Conservation (phyloP, 2,888 invertebrate species). For the Matsumyia berberina region DNA sequence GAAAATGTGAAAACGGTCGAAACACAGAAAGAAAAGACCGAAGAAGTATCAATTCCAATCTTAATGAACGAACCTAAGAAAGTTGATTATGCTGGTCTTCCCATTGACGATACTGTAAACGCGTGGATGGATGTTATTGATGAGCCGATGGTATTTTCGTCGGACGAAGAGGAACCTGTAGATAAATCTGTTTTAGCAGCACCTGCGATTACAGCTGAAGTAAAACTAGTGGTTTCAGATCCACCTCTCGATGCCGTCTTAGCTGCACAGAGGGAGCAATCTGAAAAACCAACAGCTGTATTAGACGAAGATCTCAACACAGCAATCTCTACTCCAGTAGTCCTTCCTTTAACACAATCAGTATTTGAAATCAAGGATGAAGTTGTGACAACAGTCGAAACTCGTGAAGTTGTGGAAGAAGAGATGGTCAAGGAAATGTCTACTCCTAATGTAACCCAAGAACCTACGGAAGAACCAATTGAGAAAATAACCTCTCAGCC, state of each 20-base stretch:
- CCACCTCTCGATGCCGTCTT: background rate
- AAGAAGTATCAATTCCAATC: background rate
- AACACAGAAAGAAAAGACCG: background rate
- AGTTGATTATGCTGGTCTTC: conserved; percentile 79
- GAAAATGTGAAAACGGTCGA: background rate
- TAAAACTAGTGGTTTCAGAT: background rate
- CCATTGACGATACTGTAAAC: conserved; percentile 80
- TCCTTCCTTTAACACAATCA: no score
- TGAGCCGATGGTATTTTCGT: conserved; percentile 79
- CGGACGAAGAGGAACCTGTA: conserved; percentile 78
- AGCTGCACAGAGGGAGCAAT: background rate
- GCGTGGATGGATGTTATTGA: conserved; percentile 82
- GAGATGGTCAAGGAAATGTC: background rate
- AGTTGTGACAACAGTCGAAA: background rate
- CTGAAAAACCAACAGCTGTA: background rate
- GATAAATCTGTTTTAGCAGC: conserved; percentile 43
- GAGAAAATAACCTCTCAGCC: background rate
- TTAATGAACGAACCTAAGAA: conserved; percentile 47
- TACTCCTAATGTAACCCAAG: background rate
- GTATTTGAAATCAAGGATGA: conserved; percentile 3
- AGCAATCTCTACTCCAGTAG: no score
- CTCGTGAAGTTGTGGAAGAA: background rate
- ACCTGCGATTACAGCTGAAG: conserved; percentile 64
- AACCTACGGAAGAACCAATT: conserved; percentile 15
- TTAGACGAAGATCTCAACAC: background rate